phyloP scores from a whole-genome alignment of 2,113 vertebrate species.

The Emydocephalus ijimae region DNA sequence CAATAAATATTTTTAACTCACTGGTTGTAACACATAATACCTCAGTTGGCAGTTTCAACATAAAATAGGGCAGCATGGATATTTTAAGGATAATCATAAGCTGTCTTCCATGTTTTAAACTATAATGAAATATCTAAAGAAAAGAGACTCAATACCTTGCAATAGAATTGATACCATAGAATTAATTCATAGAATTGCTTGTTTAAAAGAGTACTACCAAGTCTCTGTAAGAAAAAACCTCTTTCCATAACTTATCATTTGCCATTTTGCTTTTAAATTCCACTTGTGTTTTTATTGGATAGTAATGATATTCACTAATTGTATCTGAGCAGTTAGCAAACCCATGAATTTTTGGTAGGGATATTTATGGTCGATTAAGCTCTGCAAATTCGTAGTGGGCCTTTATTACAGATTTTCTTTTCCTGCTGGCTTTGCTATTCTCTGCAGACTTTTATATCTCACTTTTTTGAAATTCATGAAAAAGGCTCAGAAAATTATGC shows the following conservation, averaged over 20 bases:
- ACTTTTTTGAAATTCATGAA: slow-evolving; percentile 39
- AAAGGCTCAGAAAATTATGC: slow-evolving; percentile 38
- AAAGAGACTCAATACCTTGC: not conserved
- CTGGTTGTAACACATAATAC: not conserved
- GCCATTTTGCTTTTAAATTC: slow-evolving; percentile 36
- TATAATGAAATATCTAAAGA: not conserved
- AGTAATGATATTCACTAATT: not conserved
- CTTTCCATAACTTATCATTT: slow-evolving; percentile 39
- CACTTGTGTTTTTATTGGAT: slow-evolving; percentile 13
- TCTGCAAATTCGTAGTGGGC: slow-evolving; percentile 16
- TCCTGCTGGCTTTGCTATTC: slow-evolving; percentile 37
- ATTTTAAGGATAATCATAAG: not conserved
- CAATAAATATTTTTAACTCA: not conserved
- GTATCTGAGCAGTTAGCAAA: slow-evolving; percentile 30
- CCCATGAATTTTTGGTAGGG: slow-evolving; percentile 34
- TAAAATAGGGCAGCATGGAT: not conserved
- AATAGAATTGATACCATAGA: not conserved
- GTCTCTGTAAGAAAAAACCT: slow-evolving; percentile 31
- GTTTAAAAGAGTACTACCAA: not conserved
- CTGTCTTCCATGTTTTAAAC: not conserved
- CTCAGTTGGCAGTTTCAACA: not conserved
- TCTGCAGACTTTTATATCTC: slow-evolving; percentile 20
- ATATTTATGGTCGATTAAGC: slow-evolving; percentile 2
- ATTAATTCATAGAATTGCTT: not conserved
- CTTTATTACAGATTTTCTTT: slow-evolving; percentile 34